Evolutionary conservation across 2,888 invertebrate species (phyloP), one percentile per base, ranked within the genome.

Genomic region (Polymixis flavicincta): DNA sequence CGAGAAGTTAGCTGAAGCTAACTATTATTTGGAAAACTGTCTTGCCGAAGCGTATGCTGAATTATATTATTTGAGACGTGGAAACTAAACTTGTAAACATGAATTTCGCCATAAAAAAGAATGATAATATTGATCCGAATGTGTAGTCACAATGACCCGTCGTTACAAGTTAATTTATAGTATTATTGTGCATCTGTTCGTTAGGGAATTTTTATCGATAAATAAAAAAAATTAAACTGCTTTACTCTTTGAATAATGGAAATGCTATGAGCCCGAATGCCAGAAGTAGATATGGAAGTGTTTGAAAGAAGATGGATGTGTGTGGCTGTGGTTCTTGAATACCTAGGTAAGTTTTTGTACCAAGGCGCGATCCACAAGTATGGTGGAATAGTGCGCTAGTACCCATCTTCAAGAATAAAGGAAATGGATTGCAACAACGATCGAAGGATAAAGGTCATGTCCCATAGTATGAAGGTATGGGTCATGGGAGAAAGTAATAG

Each of bases 11-110:
- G 94, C 95, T 0, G 94, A 95, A 87, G 88, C 90, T 0, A 96
- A 96, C 74, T 93, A 87, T 78, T 91, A 90, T 80, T 87, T 95
- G 52, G 90, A 93, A 83, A 93, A 92, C 55, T 82, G 89, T 75
- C 88, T 95, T 7, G 71, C 79, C n/a, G 90, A 93, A 81, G 89
- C 92, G 1, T 84, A 83, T 50, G 66, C 76, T 2, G 91, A 95
- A 77, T 85, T 95, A 68, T 59, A 85, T 50, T 84, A 80, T 25
- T 87, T 94, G 64, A 91, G 89, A 85, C 61, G 52, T 22, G n/a
- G 19, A 52, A 19, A n/a, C n/a, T 52, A n/a, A 66, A 11, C 4
- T 7, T 32, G 87, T 87, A 70, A 88, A 87, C 64, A 64, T 83
- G 60, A 60, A 66, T 50, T 71, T 86, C 13, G 45, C 25, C 28